A percentile compares a stretch with the other conserved stretches of the same genome.
phyloP scores from a whole-genome alignment of 2,797 vertebrate genomes.

The Argya squamiceps region DNA sequence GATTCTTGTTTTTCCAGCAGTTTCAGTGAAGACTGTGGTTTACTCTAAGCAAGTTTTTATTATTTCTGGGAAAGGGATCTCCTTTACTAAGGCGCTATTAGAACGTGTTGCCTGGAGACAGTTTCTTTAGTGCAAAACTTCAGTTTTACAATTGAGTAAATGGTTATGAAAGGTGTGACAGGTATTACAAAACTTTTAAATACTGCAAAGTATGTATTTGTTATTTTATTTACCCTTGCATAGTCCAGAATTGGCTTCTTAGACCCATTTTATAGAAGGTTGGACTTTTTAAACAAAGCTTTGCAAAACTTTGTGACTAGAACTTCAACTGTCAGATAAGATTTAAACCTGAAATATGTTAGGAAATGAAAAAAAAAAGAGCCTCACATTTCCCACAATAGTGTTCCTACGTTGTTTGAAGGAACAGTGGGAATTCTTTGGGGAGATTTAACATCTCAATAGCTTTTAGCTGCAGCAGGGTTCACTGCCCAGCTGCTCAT shows the following conservation, averaged over 20 bases:
- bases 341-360: constrained; percentile 55
- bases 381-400: constrained; percentile 68
- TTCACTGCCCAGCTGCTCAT: background rate
- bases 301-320: constrained; percentile 70
- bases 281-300: constrained; percentile 18
- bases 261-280: constrained; percentile 59
- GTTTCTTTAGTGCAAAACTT: constrained; percentile 76
- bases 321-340: constrained; percentile 45
- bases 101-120: constrained; percentile 72
- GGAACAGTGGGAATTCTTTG: constrained; percentile 32
- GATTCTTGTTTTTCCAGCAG: background rate
- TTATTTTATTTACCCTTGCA: constrained; percentile 96
- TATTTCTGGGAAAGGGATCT: constrained; percentile 73
- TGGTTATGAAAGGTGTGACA: constrained; percentile 92
- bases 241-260: constrained; percentile 78
- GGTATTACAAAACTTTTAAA: constrained; percentile 89
- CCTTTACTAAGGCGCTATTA: constrained; percentile 74
- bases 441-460: constrained; percentile 10
- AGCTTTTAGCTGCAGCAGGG: background rate
- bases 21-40: constrained; percentile 20
- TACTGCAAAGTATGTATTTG: constrained; percentile 98
- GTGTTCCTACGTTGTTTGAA: constrained; percentile 62
- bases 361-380: constrained; percentile 60
- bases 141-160: constrained; percentile 77
- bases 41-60: constrained; percentile 58